phyloP scores from a whole-genome alignment of 1,140 invertebrate genomes.

The Rhynchophorus ferrugineus region DNA sequence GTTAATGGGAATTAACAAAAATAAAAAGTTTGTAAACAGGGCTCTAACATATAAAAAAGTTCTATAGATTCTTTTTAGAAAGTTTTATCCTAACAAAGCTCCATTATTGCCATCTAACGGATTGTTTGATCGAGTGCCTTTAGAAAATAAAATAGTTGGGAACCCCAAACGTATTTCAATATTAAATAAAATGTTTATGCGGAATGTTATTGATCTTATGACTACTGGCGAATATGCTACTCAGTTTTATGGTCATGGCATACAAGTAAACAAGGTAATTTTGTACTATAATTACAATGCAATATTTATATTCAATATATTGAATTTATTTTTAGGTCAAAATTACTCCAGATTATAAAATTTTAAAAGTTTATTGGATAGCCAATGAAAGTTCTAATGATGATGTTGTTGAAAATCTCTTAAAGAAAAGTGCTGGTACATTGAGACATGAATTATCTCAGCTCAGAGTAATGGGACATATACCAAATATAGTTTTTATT shows the following conservation, averaged over 20 bases:
- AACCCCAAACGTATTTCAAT: slow-evolving; percentile 46
- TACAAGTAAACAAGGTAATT: slow-evolving; percentile 57
- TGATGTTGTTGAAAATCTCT: slow-evolving; percentile 44
- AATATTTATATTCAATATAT: neutral
- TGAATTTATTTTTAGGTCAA: slow-evolving; percentile 45
- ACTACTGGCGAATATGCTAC: slow-evolving; percentile 55
- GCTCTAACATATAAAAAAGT: neutral
- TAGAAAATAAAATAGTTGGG: slow-evolving; percentile 15
- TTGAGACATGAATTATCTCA: slow-evolving; percentile 62
- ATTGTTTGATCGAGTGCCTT: slow-evolving; percentile 16
- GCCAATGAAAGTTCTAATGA: slow-evolving; percentile 44
- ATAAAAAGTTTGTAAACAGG: slow-evolving; percentile 20
- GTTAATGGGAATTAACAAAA: slow-evolving; percentile 16
- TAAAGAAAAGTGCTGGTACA: slow-evolving; percentile 47
- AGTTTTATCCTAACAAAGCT: slow-evolving; percentile 12
- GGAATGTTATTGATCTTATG: slow-evolving; percentile 65
- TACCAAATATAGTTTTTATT: slow-evolving; percentile 64
- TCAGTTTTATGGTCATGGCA: slow-evolving; percentile 51
- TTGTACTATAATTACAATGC: neutral
- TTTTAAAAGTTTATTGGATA: slow-evolving; percentile 62
- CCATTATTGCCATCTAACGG: slow-evolving; percentile 15
- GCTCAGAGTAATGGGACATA: slow-evolving; percentile 58
- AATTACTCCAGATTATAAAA: slow-evolving; percentile 54
- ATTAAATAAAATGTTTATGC: slow-evolving; percentile 74
- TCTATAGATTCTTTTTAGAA: slow-evolving; percentile 16